phyloP scores from a whole-genome alignment of 2,113 vertebrate genomes.

The Thunnus thynnus region DNA sequence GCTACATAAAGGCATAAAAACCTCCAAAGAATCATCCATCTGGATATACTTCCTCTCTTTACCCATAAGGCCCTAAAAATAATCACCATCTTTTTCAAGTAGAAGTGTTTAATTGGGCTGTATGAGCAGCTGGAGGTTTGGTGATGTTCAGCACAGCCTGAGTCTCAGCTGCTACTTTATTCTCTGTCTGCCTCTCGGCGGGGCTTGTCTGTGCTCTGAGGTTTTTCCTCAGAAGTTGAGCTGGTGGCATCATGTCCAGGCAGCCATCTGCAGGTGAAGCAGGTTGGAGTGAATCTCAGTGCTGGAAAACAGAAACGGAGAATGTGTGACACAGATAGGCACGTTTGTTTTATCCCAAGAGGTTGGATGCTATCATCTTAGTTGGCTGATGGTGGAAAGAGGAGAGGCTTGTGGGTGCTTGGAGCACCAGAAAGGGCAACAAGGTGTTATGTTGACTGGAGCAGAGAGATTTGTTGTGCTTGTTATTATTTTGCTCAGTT shows the following conservation, averaged over 20 bases:
- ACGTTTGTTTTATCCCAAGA: constrained; percentile 12
- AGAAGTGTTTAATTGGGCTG: constrained; percentile 85
- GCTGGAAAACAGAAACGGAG: constrained; percentile 47
- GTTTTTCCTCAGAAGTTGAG: constrained; percentile 68
- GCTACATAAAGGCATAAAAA: constrained; percentile 83
- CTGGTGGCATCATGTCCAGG: constrained; percentile 74
- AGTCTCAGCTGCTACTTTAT: constrained; percentile 83
- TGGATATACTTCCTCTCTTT: constrained; percentile 85
- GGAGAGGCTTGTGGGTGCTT: constrained; percentile 16
- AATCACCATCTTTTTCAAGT: constrained; percentile 85
- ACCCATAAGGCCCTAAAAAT: constrained; percentile 85
- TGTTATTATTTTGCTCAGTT: neutral
- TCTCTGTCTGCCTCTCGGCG: constrained; percentile 78
- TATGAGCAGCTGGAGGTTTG: constrained; percentile 84
- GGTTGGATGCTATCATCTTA: constrained; percentile 17
- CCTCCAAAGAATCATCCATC: constrained; percentile 80
- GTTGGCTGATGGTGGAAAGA: constrained; percentile 27
- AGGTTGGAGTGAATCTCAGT: constrained; percentile 49
- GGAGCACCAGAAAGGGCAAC: constrained; percentile 9
- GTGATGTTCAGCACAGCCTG: constrained; percentile 81
- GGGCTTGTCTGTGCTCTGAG: constrained; percentile 71
- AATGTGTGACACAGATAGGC: constrained; percentile 34
- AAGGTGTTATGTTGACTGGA: constrained; percentile 10
- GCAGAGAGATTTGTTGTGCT: neutral
- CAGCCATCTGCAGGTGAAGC: constrained; percentile 74